These are phyloP conservation scores for Drosophila affinis DNA, from an alignment of 2,888 invertebrate species.

Conservation along the genomic window DNA sequence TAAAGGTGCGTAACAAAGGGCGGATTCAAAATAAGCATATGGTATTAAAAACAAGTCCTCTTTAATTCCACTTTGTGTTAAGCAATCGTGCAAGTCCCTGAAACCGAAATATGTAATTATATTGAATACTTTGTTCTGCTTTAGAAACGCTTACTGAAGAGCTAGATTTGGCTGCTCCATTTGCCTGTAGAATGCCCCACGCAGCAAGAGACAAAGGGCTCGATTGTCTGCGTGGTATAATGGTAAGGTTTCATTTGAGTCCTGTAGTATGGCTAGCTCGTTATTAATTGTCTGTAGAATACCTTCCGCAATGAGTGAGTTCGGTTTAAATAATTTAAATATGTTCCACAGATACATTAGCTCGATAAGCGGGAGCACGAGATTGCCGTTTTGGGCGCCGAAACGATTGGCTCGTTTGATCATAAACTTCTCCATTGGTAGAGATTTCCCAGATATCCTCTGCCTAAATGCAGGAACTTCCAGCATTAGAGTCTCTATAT, in stretches of 20 bases:
- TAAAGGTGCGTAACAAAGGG: slow-evolving; percentile 87
- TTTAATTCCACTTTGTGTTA: slow-evolving; percentile 85
- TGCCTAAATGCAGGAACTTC: slow-evolving; percentile 92
- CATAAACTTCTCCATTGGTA: slow-evolving; percentile 98
- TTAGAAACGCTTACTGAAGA: slow-evolving; percentile 86
- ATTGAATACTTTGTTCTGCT: neutral
- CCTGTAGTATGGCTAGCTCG: slow-evolving; percentile 75
- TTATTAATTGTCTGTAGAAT: slow-evolving; percentile 87
- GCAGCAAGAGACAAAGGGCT: slow-evolving; percentile 90
- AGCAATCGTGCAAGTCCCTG: slow-evolving; percentile 72
- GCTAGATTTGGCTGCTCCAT: slow-evolving; percentile 91
- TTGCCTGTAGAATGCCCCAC: slow-evolving; percentile 92
- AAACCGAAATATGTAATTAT: neutral
- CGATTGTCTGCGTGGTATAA: slow-evolving; percentile 88
- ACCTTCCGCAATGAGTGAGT: slow-evolving; percentile 86
- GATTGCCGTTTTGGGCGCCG: slow-evolving; percentile 88
- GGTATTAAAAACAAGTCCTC: slow-evolving; percentile 94
- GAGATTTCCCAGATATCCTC: slow-evolving; percentile 96
- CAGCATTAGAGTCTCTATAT: slow-evolving; percentile 87
- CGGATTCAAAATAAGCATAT: slow-evolving; percentile 93
- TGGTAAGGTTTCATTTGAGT: neutral
- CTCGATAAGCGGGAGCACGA: slow-evolving; percentile 93
- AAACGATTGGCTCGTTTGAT: slow-evolving; percentile 93
- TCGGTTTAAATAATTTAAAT: slow-evolving; percentile 91
- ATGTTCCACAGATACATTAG: slow-evolving; percentile 97